phyloP scores from a whole-genome alignment of 2,888 invertebrate species.

The Matsumyia berberina region DNA sequence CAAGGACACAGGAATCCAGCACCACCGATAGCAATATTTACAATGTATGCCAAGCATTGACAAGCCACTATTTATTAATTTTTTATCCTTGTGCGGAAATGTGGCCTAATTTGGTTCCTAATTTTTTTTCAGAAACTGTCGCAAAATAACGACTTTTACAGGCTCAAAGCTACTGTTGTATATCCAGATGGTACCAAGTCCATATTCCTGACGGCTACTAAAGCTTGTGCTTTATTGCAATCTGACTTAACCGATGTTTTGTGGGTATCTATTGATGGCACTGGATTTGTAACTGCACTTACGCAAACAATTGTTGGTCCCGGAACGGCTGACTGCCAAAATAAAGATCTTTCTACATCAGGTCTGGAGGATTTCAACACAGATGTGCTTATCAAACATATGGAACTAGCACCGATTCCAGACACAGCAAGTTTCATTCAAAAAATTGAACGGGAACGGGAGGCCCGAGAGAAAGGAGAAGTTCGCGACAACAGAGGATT shows the following conservation, averaged over 20 bases:
- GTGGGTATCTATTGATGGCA: slow-evolving; percentile 91
- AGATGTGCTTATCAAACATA: slow-evolving; percentile 91
- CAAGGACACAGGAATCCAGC: no score
- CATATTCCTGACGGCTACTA: slow-evolving; percentile 91
- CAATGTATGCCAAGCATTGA: no score
- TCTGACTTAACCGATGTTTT: slow-evolving; percentile 91
- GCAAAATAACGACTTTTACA: slow-evolving; percentile 89
- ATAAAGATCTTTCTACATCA: slow-evolving; percentile 79
- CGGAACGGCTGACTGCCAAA: slow-evolving; percentile 80
- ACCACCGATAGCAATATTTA: no score
- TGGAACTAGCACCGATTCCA: slow-evolving; percentile 94
- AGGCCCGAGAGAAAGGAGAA: slow-evolving; percentile 94
- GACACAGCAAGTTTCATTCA: slow-evolving; percentile 98
- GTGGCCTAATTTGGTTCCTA: neutral
- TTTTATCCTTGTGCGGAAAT: no score
- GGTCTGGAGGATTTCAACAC: slow-evolving; percentile 88
- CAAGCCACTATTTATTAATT: no score
- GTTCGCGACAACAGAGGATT: slow-evolving; percentile 97
- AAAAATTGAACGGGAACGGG: slow-evolving; percentile 95
- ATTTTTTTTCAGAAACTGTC: slow-evolving; percentile 86
- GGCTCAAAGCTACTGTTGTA: slow-evolving; percentile 88
- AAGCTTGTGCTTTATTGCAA: slow-evolving; percentile 91
- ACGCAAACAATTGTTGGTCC: slow-evolving; percentile 86
- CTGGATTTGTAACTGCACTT: slow-evolving; percentile 91
- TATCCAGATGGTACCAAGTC: slow-evolving; percentile 88